Evolutionary conservation across 2,888 invertebrate genomes (phyloP).

Genomic region (Megaustenia siamemsis): DNA sequence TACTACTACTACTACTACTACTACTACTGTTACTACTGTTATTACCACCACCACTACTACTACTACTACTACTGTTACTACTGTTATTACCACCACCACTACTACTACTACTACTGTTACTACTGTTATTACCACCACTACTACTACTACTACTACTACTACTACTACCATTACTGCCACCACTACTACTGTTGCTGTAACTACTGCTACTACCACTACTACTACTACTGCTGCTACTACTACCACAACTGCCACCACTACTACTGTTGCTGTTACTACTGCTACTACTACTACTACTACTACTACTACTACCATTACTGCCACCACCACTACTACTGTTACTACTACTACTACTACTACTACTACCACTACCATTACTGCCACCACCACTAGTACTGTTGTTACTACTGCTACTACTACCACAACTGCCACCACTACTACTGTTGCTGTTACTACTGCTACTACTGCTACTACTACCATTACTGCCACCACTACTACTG

Average conservation of each 20-base stretch:
- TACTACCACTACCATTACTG: background rate
- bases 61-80: too few species aligned
- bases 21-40: too few species aligned
- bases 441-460: background rate
- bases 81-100: too few species aligned
- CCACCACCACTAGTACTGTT: background rate
- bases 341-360: background rate
- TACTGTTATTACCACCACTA: too few species aligned
- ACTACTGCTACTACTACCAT: background rate
- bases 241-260: background rate
- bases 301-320: conserved; percentile 23
- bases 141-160: too few species aligned
- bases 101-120: too few species aligned
- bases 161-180: background rate
- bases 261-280: background rate
- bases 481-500: background rate
- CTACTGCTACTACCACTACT: conserved; percentile 15
- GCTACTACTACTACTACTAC: background rate
- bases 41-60: too few species aligned
- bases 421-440: background rate
- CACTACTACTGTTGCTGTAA: background rate
- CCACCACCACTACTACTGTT: conserved; percentile 24
- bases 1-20: too few species aligned
- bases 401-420: background rate
- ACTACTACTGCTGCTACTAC: conserved; percentile 16